Percentiles rank a stretch among this genome's conserved stretches.
These are phyloP conservation scores for Kryphioiulus occultus DNA, from an alignment of 2,888 invertebrate genomes.

Conservation along the genomic window DNA sequence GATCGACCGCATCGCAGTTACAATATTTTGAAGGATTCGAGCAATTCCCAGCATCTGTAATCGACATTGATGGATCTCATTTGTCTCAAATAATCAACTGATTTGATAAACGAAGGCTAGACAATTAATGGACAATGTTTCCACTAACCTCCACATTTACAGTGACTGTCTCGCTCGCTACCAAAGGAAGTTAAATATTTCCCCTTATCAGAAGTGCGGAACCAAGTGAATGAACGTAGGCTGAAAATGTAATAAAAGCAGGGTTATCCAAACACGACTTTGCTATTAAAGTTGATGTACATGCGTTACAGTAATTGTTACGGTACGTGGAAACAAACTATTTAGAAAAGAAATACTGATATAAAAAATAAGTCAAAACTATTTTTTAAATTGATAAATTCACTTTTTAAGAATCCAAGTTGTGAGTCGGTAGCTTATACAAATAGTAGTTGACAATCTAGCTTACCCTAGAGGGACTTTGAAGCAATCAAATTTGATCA, in stretches of 20 bases:
- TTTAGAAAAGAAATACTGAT: not conserved
- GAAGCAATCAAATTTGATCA: constrained; percentile 88
- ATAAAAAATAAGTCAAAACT: too few relatives aligned
- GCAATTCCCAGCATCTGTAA: constrained; percentile 75
- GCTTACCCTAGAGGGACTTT: constrained; percentile 78
- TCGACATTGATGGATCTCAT: not conserved
- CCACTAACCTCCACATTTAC: constrained; percentile 53
- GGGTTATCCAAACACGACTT: too few relatives aligned
- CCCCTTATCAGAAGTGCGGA: constrained; percentile 55
- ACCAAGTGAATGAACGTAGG: constrained; percentile 56
- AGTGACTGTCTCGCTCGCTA: constrained; percentile 55
- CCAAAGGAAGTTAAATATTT: constrained; percentile 69
- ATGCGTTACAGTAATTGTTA: too few relatives aligned
- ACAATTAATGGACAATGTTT: too few relatives aligned
- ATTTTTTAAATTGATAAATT: too few relatives aligned
- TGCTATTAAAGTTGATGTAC: too few relatives aligned
- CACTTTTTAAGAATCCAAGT: too few relatives aligned
- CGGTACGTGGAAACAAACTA: not conserved
- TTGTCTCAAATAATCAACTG: not conserved
- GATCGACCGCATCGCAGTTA: constrained; percentile 85
- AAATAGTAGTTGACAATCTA: not conserved
- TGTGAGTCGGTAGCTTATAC: not conserved
- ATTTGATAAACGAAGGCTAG: too few relatives aligned
- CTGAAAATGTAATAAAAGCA: constrained; percentile 47
- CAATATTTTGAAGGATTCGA: constrained; percentile 82